These are phyloP conservation scores for Grallaria varia DNA, from an alignment of 2,113 vertebrate species.

Conservation along the genomic window DNA sequence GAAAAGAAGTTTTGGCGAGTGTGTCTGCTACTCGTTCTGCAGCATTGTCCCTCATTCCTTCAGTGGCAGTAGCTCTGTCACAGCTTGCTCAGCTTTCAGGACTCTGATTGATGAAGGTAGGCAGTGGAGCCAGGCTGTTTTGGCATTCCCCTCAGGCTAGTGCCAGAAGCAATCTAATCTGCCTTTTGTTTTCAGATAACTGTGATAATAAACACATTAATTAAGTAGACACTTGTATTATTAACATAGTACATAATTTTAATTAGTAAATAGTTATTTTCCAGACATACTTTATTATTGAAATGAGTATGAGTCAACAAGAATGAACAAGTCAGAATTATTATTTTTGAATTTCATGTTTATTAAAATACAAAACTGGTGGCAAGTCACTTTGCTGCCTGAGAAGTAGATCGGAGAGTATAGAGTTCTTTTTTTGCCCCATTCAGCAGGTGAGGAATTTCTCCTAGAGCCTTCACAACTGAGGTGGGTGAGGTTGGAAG, in stretches of 20 bases:
- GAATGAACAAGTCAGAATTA: not conserved
- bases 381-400: not conserved
- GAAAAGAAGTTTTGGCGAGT: not conserved
- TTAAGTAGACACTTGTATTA: constrained; percentile 10
- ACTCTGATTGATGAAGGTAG: not conserved
- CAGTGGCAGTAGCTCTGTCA: not conserved
- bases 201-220: constrained; percentile 17
- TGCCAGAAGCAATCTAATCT: constrained; percentile 44
- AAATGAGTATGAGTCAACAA: not conserved
- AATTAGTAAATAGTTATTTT: constrained; percentile 22
- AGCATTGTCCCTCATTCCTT: not conserved
- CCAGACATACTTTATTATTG: not conserved
- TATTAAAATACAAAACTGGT: not conserved
- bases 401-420: not conserved
- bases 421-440: not conserved
- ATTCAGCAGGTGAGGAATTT: not conserved
- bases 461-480: not conserved
- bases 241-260: not conserved
- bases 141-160: constrained; percentile 17
- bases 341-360: not conserved
- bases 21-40: not conserved
- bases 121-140: constrained; percentile 1
- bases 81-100: not conserved
- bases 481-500: not conserved
- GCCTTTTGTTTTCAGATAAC: constrained; percentile 22